These are phyloP conservation scores for Penaeus monodon DNA, from an alignment of 2,888 invertebrate genomes.

Conservation along the genomic window DNA sequence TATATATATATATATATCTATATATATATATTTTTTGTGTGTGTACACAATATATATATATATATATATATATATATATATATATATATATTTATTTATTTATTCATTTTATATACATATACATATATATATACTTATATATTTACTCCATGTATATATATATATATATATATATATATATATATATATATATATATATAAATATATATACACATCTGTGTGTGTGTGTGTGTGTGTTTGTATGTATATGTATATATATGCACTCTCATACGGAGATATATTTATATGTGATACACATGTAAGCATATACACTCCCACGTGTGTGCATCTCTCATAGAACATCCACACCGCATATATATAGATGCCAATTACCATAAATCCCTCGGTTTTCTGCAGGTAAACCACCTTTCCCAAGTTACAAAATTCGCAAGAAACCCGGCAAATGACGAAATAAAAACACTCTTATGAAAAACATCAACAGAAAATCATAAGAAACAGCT, in stretches of 20 bases:
- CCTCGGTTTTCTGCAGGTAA: too few species aligned
- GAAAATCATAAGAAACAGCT: too few species aligned
- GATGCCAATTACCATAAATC: too few species aligned
- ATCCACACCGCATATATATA: too few species aligned
- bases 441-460: too few species aligned
- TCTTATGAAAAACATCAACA: too few species aligned
- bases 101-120: background rate
- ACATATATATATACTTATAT: background rate
- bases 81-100: background rate
- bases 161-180: background rate
- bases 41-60: background rate
- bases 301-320: too few species aligned
- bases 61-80: background rate
- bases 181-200: slow-evolving; percentile 8
- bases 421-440: too few species aligned
- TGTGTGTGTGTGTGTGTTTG: slow-evolving; percentile 12
- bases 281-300: background rate
- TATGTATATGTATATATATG: slow-evolving; percentile 3
- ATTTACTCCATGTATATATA: background rate
- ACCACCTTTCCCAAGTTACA: too few species aligned
- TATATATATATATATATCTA: background rate
- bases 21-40: background rate
- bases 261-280: background rate
- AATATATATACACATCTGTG: background rate
- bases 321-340: too few species aligned